Evolutionary conservation across 2,888 invertebrate species (phyloP).

Genomic region (Acheta domesticus): DNA sequence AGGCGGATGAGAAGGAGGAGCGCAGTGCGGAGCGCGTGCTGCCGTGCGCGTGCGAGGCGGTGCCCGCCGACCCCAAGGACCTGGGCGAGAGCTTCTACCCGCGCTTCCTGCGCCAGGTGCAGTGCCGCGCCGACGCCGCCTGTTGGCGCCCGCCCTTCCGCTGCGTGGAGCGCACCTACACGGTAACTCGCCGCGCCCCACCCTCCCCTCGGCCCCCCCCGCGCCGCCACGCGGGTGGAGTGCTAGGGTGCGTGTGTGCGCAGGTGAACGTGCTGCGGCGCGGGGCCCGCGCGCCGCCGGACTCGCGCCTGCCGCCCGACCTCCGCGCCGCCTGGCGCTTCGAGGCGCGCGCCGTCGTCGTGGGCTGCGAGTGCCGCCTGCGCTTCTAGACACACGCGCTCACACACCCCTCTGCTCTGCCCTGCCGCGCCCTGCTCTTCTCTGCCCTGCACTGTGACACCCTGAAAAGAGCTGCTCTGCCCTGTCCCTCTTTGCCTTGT

Average conservation of each 20-base stretch:
- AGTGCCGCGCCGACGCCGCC: constrained; percentile 40
- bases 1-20: too few species aligned
- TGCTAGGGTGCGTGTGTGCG: background rate
- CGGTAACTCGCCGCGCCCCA: too few species aligned
- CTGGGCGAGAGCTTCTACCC: constrained; percentile 39
- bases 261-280: background rate
- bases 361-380: constrained; percentile 5
- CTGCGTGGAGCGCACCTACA: background rate
- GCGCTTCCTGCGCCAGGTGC: constrained; percentile 43
- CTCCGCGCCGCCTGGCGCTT: background rate
- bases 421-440: background rate
- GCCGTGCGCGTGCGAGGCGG: constrained; percentile 42
- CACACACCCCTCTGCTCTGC: background rate
- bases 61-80: constrained; percentile 36
- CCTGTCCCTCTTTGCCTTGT: too few species aligned
- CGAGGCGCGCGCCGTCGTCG: background rate
- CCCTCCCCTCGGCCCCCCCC: too few species aligned
- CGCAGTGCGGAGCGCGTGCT: background rate
- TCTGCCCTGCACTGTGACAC: too few species aligned
- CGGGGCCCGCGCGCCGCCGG: background rate
- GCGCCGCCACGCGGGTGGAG: too few species aligned
- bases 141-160: background rate
- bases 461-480: too few species aligned
- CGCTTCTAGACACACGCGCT: background rate
- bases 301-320: background rate